These are phyloP conservation scores for Calidris pygmaea DNA, from an alignment of 2,113 vertebrate species.

Conservation along the genomic window DNA sequence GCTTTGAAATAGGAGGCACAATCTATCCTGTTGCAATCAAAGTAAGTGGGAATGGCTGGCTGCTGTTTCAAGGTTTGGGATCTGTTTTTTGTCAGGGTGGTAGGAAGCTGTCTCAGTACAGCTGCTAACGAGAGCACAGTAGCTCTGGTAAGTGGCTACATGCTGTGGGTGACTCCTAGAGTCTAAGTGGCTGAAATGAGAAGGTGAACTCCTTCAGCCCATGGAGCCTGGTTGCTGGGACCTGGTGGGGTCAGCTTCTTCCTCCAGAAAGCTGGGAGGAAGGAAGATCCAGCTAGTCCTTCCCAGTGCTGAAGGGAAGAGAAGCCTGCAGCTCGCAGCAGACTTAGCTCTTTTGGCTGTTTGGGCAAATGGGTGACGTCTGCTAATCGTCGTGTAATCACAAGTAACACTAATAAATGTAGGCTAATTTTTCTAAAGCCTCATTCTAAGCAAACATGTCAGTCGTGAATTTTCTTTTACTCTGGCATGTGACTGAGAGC, in stretches of 20 bases:
- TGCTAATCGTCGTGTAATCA: background rate
- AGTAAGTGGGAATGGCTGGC: slow-evolving; percentile 73
- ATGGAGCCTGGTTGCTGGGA: background rate
- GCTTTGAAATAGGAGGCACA: slow-evolving; percentile 94
- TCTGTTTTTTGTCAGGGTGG: background rate
- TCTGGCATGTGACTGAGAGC: background rate
- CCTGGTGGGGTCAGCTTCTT: background rate
- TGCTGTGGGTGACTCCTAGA: background rate
- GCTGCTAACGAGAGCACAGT: background rate
- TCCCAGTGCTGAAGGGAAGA: background rate
- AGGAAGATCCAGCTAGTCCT: background rate
- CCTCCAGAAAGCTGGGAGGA: background rate
- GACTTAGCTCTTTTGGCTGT: background rate
- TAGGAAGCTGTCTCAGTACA: background rate
- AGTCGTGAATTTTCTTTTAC: background rate
- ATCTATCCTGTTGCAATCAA: slow-evolving; percentile 96
- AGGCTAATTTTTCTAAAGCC: background rate
- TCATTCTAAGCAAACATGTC: background rate
- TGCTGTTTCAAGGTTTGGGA: background rate
- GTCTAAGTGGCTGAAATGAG: background rate
- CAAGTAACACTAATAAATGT: background rate
- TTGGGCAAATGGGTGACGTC: background rate
- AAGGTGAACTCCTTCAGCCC: background rate
- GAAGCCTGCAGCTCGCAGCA: background rate
- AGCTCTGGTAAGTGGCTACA: background rate